phyloP scores from a whole-genome alignment of 2,888 invertebrate genomes.

The Rhodophaea formosa region DNA sequence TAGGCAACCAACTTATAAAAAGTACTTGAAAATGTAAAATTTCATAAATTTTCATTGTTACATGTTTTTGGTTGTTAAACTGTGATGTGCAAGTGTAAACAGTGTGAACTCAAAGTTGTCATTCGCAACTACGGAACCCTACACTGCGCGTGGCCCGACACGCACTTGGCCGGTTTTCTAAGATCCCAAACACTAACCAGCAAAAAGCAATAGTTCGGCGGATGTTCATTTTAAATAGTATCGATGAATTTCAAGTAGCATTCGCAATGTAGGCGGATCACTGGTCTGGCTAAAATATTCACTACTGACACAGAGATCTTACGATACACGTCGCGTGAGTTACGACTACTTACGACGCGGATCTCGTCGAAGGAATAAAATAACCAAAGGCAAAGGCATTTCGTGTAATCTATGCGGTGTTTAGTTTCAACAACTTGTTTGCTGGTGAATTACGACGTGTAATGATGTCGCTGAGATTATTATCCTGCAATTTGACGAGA shows the following conservation, averaged over 20 bases:
- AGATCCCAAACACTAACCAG: too few relatives aligned
- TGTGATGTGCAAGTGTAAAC: too few relatives aligned
- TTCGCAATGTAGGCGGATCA: background rate
- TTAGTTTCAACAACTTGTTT: background rate
- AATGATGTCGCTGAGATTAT: background rate
- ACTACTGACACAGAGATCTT: background rate
- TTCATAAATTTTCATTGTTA: too few relatives aligned
- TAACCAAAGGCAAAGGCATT: background rate
- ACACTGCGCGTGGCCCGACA: too few relatives aligned
- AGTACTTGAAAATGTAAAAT: too few relatives aligned
- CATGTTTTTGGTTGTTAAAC: too few relatives aligned
- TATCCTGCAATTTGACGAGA: conserved; percentile 4
- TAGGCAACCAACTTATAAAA: too few relatives aligned
- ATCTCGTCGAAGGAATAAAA: background rate
- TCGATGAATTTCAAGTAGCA: background rate
- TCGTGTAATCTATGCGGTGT: background rate
- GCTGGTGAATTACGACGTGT: background rate
- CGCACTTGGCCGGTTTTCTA: too few relatives aligned
- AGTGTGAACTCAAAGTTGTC: too few relatives aligned
- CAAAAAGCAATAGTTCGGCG: too few relatives aligned
- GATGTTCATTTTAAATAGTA: too few relatives aligned
- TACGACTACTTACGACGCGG: background rate
- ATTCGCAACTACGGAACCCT: too few relatives aligned
- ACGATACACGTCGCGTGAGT: background rate
- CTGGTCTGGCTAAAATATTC: background rate